A percentile compares a stretch with the other conserved stretches of the same genome.
phyloP scores from a whole-genome alignment of 2,888 invertebrate species.

The Linhomoeus sp. region DNA sequence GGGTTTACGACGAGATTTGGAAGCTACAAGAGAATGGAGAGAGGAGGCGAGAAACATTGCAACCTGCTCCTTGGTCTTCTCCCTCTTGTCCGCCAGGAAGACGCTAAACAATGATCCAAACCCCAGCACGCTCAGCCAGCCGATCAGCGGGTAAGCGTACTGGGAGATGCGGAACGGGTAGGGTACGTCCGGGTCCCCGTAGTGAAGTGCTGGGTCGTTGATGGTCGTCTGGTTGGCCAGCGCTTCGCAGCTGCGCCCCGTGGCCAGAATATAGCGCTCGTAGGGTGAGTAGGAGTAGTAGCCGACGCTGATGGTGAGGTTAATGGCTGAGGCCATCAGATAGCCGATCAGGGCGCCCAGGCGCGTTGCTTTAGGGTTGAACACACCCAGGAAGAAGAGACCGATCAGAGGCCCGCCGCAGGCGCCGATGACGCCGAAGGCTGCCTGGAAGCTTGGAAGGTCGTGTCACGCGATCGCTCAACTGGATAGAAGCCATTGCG shows the following conservation, averaged over 20 bases:
- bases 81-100: neutral
- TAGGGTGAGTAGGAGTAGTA: neutral
- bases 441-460: neutral
- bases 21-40: too few relatives aligned
- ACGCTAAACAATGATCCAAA: neutral
- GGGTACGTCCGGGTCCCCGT: neutral
- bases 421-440: conserved; percentile 48
- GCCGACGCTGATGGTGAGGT: neutral
- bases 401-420: conserved; percentile 69
- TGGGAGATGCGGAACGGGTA: neutral
- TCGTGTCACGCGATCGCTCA: neutral
- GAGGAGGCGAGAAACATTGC: too few relatives aligned
- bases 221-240: neutral
- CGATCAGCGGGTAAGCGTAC: neutral
- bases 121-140: neutral
- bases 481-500: too few relatives aligned
- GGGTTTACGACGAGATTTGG: too few relatives aligned
- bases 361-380: conserved; percentile 55
- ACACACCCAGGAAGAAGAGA: conserved; percentile 66
- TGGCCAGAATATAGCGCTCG: neutral
- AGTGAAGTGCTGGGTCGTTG: neutral
- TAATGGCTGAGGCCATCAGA: neutral
- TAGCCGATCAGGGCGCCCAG: neutral
- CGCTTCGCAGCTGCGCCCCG: neutral
- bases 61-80: neutral